Base-by-base conservation (phyloP, 37 sponge, comb jelly and placozoan genomes). In the Tethya wilhelma region DNA sequence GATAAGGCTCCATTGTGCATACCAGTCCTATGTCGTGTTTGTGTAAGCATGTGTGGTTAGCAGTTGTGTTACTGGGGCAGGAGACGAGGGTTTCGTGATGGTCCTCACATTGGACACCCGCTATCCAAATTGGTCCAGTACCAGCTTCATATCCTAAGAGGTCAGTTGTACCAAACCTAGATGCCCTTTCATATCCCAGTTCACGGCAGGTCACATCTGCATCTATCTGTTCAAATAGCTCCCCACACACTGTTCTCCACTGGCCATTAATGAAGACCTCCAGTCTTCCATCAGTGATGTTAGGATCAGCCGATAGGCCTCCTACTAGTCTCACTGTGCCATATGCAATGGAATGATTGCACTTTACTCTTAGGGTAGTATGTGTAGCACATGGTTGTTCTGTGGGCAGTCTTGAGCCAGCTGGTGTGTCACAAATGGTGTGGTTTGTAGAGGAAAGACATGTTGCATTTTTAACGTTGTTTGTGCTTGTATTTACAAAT, bases 261-360 rank as follows among this genome's bases (percentile, higher is more conserved):
- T 57, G 29, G 2, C 75, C 75, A 59, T 75, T 33, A 33, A 56
- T 7, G 28, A 75, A 75, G 1, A 75, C 37, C 41, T 75, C 75
- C 4, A 75, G 59, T 42, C 58, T 32, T 6, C 75, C 75, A 39
- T 38, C 59, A 7, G 23, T 36, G 3, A 14, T 14, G 32, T 53
- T 11, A 20, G 20, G 49, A 30, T 20, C 55, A 22, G 39, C 38
- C 25, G 2, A 25, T 31, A 20, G 25, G 23, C 73, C 73, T 14
- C 42, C 43, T 22, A 33, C 44, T 36, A 72, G 55, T 43, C 73
- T 45, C 19, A 72, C 19, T 6, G 32, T 49, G 28, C 73, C 73
- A 49, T 72, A 72, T 23, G 73, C 34, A 22, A 72, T 4, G 43
- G 73, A 33, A 55, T 72, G 55, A 49, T 3, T 49, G 29, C 73